These are phyloP conservation scores for Oreochromis aureus DNA, from an alignment of 2,113 vertebrate genomes.

Conservation along the genomic window DNA sequence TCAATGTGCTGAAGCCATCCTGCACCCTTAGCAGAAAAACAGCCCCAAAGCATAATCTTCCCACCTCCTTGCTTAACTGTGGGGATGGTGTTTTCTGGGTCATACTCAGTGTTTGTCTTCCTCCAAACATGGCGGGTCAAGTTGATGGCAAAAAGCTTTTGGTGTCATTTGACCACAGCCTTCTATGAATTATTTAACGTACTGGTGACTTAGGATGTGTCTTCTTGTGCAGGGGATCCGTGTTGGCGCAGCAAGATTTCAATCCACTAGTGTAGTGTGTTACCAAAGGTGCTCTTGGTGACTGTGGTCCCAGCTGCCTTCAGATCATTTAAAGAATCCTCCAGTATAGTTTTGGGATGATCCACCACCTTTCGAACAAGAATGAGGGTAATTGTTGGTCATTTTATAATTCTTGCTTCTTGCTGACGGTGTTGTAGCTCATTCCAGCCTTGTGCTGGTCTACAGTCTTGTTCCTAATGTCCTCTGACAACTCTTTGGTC, in stretches of 20 bases:
- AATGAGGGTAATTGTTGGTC: not conserved
- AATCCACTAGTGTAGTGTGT: not conserved
- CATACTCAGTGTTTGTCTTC: not conserved
- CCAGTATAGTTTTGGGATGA: not conserved
- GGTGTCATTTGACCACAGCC: not conserved
- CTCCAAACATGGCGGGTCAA: not conserved
- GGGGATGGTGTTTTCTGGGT: not conserved
- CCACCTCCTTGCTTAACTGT: not conserved
- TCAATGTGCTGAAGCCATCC: not conserved
- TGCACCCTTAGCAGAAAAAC: not conserved
- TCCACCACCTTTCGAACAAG: not conserved
- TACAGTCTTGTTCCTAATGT: not conserved
- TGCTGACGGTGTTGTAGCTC: not conserved
- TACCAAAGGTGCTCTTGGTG: not conserved
- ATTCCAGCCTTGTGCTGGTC: no score
- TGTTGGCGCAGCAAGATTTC: fast-evolving
- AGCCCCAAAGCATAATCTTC: not conserved
- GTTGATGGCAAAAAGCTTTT: not conserved
- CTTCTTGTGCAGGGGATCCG: no score
- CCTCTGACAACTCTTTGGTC: not conserved
- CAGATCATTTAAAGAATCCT: not conserved
- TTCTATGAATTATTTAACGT: not conserved
- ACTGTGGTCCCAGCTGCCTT: not conserved
- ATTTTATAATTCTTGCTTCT: not conserved
- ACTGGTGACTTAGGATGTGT: not conserved